Evolutionary conservation across 37 sponge, comb jelly and placozoan genomes (phyloP).

Genomic region (Aplysina aerophoba): DNA sequence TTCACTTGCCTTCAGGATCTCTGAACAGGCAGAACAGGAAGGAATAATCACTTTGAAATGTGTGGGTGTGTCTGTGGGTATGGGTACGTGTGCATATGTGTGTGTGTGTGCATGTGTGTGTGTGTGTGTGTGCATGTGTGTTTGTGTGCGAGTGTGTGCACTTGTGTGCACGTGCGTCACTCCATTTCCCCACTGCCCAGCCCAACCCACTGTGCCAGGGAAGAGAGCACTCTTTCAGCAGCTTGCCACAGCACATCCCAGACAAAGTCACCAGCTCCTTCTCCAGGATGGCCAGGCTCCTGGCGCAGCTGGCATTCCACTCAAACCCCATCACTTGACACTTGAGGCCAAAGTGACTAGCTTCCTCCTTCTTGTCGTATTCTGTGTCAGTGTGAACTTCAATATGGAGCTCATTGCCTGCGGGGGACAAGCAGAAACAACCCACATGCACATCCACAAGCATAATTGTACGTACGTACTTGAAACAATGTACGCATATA

Average conservation of each 20-base stretch:
- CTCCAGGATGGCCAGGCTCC: conserved; percentile 75
- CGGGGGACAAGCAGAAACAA: background rate
- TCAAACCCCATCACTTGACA: conserved; percentile 90
- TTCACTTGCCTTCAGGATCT: conserved; percentile 59
- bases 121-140: too few relatives aligned
- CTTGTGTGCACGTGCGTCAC: too few relatives aligned
- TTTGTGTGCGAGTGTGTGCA: too few relatives aligned
- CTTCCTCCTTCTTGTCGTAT: conserved; percentile 85
- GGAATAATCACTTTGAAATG: background rate
- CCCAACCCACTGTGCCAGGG: conserved; percentile 60
- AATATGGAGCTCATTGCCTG: conserved; percentile 86
- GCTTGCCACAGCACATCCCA: conserved; percentile 75
- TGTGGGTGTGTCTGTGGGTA: too few relatives aligned
- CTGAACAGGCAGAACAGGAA: conserved; percentile 15
- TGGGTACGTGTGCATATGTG: too few relatives aligned
- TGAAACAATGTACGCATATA: too few relatives aligned
- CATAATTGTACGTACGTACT: too few relatives aligned
- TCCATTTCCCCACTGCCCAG: too few relatives aligned
- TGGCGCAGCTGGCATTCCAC: conserved; percentile 52
- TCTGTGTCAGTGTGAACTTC: conserved; percentile 84
- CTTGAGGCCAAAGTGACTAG: conserved; percentile 87
- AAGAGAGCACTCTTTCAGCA: conserved; percentile 64
- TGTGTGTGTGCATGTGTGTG: too few relatives aligned
- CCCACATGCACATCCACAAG: too few relatives aligned
- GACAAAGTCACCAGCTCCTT: conserved; percentile 82